Conservation (phyloP, 2,797 vertebrate species). For the Micropoecilia bifurca region DNA sequence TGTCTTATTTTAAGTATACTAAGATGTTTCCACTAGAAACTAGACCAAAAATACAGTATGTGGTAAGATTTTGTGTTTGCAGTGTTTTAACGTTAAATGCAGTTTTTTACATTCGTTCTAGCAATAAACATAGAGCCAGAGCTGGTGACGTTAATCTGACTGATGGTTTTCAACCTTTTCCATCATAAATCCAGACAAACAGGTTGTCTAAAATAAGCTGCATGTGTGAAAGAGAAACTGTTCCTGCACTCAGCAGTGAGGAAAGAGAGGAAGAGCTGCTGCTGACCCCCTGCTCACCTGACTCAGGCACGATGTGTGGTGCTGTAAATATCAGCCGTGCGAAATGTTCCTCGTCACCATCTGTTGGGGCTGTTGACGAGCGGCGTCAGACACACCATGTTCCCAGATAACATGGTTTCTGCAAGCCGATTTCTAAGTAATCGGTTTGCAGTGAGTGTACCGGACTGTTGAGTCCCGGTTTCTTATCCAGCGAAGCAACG, state of each 20-base stretch:
- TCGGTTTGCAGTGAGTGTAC: background rate
- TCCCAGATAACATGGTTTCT: slow-evolving; percentile 24
- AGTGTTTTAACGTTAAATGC: no score
- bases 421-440: slow-evolving; percentile 6
- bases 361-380: slow-evolving; percentile 19
- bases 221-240: background rate
- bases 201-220: background rate
- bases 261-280: slow-evolving; percentile 4
- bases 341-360: slow-evolving; percentile 39
- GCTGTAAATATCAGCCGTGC: slow-evolving; percentile 32
- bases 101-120: background rate
- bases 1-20: no score
- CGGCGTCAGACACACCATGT: background rate
- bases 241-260: background rate
- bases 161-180: background rate
- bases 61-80: no score
- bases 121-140: background rate
- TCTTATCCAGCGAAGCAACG: background rate
- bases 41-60: background rate
- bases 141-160: background rate
- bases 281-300: background rate
- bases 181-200: background rate
- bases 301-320: slow-evolving; percentile 24
- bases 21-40: background rate
- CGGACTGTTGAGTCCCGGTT: background rate